Conservation (phyloP, 1,140 invertebrate species). For the Kradibia gibbosae region DNA sequence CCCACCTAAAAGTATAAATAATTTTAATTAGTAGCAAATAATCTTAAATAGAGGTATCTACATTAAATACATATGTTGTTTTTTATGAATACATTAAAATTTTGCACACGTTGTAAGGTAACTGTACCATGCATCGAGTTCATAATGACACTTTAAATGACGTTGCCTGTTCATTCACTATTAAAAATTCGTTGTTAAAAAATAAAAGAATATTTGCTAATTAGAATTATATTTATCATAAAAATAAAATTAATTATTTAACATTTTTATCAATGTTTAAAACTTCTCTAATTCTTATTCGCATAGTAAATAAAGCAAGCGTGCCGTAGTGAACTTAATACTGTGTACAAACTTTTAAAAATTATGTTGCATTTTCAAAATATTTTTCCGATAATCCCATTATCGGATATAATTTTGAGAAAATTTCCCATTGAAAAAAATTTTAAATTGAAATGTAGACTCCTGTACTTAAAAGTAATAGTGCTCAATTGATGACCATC, state of each 20-base stretch:
- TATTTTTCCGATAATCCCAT: neutral
- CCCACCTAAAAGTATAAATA: constrained; percentile 2
- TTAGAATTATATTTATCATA: no score
- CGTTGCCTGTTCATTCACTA: neutral
- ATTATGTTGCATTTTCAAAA: neutral
- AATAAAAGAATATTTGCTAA: no score
- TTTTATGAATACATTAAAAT: constrained; percentile 14
- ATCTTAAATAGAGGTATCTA: constrained; percentile 2
- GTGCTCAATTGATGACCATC: constrained; percentile 17
- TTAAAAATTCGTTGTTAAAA: constrained; percentile 20
- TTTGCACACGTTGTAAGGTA: constrained; percentile 12
- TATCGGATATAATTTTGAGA: neutral
- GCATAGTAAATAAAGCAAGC: neutral
- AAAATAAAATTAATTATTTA: no score
- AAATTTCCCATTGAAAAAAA: neutral
- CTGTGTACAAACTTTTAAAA: constrained; percentile 34
- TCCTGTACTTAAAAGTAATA: constrained; percentile 13
- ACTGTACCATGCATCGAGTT: constrained; percentile 3
- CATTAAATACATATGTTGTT: neutral
- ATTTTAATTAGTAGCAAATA: neutral
- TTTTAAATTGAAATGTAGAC: neutral
- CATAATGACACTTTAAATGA: neutral
- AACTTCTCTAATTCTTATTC: constrained; percentile 15
- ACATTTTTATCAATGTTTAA: neutral
- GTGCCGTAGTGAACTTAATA: neutral